phyloP scores from a whole-genome alignment of 2,888 invertebrate species.

The Amphipoea lucens region DNA sequence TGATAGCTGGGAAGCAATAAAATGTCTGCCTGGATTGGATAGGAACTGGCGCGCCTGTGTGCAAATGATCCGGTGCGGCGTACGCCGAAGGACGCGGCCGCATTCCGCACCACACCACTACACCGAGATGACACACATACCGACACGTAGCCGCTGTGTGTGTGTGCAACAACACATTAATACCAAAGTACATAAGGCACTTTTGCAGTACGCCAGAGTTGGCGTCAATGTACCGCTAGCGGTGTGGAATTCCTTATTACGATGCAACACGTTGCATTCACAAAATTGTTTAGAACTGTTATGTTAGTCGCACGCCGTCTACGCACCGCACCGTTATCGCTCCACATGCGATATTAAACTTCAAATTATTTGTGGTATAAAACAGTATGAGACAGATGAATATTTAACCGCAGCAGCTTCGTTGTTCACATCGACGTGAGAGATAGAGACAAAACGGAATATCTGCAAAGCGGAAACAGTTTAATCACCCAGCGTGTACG shows the following conservation, averaged over 20 bases:
- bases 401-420: slow-evolving; percentile 48
- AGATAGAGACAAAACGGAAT: slow-evolving; percentile 72
- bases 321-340: slow-evolving; percentile 69
- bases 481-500: slow-evolving; percentile 83
- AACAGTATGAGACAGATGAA: slow-evolving; percentile 46
- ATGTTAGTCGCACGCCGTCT: slow-evolving; percentile 66
- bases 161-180: slow-evolving; percentile 78
- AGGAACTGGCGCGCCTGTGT: slow-evolving; percentile 83
- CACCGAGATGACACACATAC: slow-evolving; percentile 87
- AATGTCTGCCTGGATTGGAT: slow-evolving; percentile 78
- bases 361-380: slow-evolving; percentile 47
- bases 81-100: slow-evolving; percentile 89
- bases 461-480: slow-evolving; percentile 82
- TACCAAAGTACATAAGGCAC: slow-evolving; percentile 81
- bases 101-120: slow-evolving; percentile 86
- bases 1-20: slow-evolving; percentile 86
- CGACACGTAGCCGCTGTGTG: slow-evolving; percentile 78
- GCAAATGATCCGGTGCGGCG: slow-evolving; percentile 87
- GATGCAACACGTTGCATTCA: slow-evolving; percentile 80
- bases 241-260: slow-evolving; percentile 82
- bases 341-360: slow-evolving; percentile 58
- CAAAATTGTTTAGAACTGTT: slow-evolving; percentile 75
- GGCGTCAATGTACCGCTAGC: slow-evolving; percentile 77
- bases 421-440: slow-evolving; percentile 56
- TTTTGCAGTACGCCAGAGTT: slow-evolving; percentile 77